Base-by-base conservation (phyloP, 2,888 invertebrate genomes). In the Hanleya hanleyi region DNA sequence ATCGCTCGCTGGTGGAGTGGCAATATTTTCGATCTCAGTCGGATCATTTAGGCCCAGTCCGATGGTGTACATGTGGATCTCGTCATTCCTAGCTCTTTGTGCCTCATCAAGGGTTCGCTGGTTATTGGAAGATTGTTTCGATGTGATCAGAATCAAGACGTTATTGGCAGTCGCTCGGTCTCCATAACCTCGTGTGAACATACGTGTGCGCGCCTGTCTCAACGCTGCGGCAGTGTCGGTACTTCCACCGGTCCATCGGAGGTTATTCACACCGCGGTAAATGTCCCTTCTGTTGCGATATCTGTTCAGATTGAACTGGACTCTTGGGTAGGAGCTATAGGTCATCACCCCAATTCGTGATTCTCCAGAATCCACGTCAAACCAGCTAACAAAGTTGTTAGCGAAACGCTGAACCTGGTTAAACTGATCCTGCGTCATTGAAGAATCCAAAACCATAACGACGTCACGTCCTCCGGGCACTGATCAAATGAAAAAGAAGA, bases 361-460 rank as follows among this genome's bases (percentile, higher is more conserved):
- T 50, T 70, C 75, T 33, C 77, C 78, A 22, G 37, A 37, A 41
- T 79, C 81, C 62, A 81, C 76, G 61, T 78, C 73, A 7, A 74
- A 76, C 1, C 78, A 78, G 15, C 66, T 67, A 38, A 84, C 69
- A 57, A 85, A 71, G 51, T 83, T 81, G 38, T 74, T 78, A 29
- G 82, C 69, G 77, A 84, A 84, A 66, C 79, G 73, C 35, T 81
- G 78, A 74, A 85, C 78, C 50, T 78, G 57, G 68, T 77, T 68
- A 76, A 85, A 86, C 78, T 85, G 82, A 2, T 73, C 76, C 70
- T 73, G 70, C 47, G 78, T 79, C 33, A 86, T 84, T 75, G 86
- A 86, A 7, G 81, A 71, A 69, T 86, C 86, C 62, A 86, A 72
- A 0, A 84, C 78, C 65, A 86, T 83, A 6, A 84, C 78, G n/a